Evolutionary conservation across 2,113 vertebrate genomes (phyloP).

Genomic region (Columba janthina): DNA sequence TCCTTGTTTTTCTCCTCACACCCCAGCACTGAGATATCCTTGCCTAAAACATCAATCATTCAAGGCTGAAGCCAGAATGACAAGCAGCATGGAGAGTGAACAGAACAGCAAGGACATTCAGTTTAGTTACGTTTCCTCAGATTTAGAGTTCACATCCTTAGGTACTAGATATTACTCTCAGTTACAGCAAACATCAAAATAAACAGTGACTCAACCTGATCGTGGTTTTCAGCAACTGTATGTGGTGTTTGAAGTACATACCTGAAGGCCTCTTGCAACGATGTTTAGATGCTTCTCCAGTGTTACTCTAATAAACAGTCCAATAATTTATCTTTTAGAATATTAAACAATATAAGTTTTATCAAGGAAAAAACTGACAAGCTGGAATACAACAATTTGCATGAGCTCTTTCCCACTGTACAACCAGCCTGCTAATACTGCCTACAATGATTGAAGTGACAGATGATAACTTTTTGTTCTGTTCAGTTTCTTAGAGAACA

Average conservation of each 20-base stretch:
- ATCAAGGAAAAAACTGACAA: not conserved
- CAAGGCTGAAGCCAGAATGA: not conserved
- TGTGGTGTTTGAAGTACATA: not conserved
- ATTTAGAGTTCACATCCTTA: not conserved
- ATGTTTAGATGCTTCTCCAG: not conserved
- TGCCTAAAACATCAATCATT: not conserved
- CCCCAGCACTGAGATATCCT: not conserved
- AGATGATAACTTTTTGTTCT: not conserved
- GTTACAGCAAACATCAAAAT: not conserved
- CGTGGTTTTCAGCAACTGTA: not conserved
- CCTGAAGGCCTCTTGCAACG: not conserved
- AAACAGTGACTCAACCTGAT: not conserved
- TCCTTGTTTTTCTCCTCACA: not conserved
- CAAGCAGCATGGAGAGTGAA: not conserved
- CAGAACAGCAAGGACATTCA: not conserved
- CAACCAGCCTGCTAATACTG: not conserved
- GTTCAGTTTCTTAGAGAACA: not conserved
- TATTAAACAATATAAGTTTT: not conserved
- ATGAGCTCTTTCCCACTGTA: not conserved
- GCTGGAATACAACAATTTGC: not conserved
- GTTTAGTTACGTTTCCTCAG: not conserved
- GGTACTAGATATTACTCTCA: not conserved
- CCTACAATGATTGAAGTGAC: not conserved
- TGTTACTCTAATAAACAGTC: not conserved
- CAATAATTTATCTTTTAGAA: not conserved